Conservation (phyloP, 37 sponge, comb jelly and placozoan species). For the Oopsacas minuta region DNA sequence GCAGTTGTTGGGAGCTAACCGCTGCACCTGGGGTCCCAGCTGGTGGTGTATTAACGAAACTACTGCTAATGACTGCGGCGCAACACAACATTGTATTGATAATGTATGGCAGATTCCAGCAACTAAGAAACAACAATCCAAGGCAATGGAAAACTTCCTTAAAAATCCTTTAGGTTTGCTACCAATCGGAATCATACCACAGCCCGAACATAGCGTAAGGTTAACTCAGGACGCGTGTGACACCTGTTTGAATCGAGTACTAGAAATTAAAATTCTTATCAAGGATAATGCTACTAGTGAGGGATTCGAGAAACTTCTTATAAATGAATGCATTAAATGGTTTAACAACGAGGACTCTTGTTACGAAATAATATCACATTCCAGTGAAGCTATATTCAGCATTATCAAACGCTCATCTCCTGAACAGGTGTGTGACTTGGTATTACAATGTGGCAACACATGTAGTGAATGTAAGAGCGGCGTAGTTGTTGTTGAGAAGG, state of each 20-base stretch:
- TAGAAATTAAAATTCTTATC: not conserved
- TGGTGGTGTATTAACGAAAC: slow-evolving; percentile 46
- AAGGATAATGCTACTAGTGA: not conserved
- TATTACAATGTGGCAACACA: not conserved
- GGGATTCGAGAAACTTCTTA: not conserved
- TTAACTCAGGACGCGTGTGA: not conserved
- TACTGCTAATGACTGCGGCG: slow-evolving; percentile 36
- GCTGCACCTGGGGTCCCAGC: slow-evolving; percentile 50
- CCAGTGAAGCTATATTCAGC: slow-evolving; percentile 5
- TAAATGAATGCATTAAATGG: not conserved
- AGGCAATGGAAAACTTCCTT: not conserved
- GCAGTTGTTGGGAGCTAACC: not conserved
- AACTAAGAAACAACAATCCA: not conserved
- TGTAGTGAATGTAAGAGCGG: not conserved
- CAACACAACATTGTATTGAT: slow-evolving; percentile 32
- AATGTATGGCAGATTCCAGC: slow-evolving; percentile 32
- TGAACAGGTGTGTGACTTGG: not conserved
- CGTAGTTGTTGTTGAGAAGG: not conserved
- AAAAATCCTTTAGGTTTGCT: not conserved
- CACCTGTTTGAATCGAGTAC: not conserved
- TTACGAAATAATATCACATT: not conserved
- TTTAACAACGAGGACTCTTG: not conserved
- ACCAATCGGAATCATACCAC: not conserved
- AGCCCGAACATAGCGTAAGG: not conserved
- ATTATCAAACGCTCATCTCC: not conserved